Evolutionary conservation across 2,888 invertebrate species (phyloP), one percentile per base, ranked within the genome.

Genomic region (Sesia apiformis): DNA sequence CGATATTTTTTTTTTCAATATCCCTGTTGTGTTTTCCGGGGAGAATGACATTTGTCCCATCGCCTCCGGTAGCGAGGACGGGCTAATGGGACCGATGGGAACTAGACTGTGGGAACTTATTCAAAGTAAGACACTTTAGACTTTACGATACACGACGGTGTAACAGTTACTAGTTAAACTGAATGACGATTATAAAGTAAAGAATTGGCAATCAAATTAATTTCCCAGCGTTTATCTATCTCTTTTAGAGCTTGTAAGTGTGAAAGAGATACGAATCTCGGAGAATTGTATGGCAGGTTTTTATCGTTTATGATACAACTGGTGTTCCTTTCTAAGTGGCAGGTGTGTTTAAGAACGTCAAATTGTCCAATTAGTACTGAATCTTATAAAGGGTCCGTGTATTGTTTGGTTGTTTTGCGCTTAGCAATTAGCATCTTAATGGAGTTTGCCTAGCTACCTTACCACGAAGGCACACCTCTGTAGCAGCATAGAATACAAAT

Each of bases 281-380:
- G 52, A 7, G 51, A 52, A 52, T 52, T 52, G 46, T 41, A 40
- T 40, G 49, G 49, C 52, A 51, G 38, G 52, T 49, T 49, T 52
- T 52, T 52, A 52, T 52, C 40, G 5, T 40, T 52, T 41, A 52
- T 43, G 40, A 41, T 40, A 39, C 53, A 7, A 77, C 78, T 80
- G 78, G 74, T 79, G 78, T 64, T 38, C 38, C 53, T 55, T 59
- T 58, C 59, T 60, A 55, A 57, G 52, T 57, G 62, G 69, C 82
- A 83, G 82, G 80, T 83, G 82, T 78, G 72, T 74, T 74, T 72
- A 74, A 64, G 58, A 56, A 58, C 63, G 63, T 69, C 63, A 74
- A 71, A 77, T 76, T 69, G 72, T 69, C 74, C 81, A 78, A 81
- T 81, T 80, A 77, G 69, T 67, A 52, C 5, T 39, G 50, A 50